Base-by-base conservation (phyloP, 1,140 invertebrate genomes). In the Ridgeia piscesae region DNA sequence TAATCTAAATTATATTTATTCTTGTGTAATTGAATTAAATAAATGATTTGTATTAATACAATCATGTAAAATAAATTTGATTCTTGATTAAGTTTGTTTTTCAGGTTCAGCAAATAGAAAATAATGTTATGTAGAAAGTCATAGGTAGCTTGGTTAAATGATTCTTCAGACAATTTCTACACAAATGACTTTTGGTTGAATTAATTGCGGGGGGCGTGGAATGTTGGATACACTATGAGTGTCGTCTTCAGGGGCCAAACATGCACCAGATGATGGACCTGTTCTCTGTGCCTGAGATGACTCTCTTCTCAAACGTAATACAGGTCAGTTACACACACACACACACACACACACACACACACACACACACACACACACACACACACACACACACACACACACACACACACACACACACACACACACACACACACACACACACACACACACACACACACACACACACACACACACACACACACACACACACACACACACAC, bases 221-320 rank as follows among this genome's bases (percentile, higher is more conserved):
- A 31, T 34, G 33, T 21, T 90, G 17, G 89, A 2, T 90, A 34
- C 11, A 34, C 21, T 31, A 35, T 35, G n/a, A 92, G 21, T 92
- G 89, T 93, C 94, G 93, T 92, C 93, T 97, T 97, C 96, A 98
- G 97, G 97, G 97, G 93, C 96, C 97, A 77, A 98, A 98, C 96
- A 99, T 99, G 98, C 97, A 98, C 33, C 99, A 99, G 95, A 96
- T 99, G 93, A 98, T 99, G 33, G 99, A 99, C 96, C 96, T 99
- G n/a, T 99, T 99, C 96, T 99, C 98, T 0, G 97, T 99, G 77
- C 99, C 99, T 33, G 99, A 99, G 97, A 99, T 99, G 97, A 97
- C 98, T 93, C 96, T 99, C 35, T 96, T 99, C 4, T 98, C 98
- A 94, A 98, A 99, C 96, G 98, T 99, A 0, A 98, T 98, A 8